A percentile compares a stretch with the other conserved stretches of the same genome.
phyloP scores from a whole-genome alignment of 1,140 invertebrate genomes.

The Eriosoma lanigerum region DNA sequence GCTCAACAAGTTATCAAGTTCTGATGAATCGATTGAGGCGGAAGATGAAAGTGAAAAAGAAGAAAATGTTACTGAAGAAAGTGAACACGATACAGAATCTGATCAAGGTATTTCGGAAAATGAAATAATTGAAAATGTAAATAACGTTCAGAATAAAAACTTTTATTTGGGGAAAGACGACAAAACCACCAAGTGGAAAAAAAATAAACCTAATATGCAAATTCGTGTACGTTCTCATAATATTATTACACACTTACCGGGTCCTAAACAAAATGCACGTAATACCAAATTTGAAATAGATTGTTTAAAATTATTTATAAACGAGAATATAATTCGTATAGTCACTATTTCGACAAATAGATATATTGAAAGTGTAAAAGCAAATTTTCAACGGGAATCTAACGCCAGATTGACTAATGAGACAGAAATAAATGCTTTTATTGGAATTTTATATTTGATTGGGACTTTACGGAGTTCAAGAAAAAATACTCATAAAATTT shows the following conservation, averaged over 20 bases:
- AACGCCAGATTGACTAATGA: slow-evolving; percentile 31
- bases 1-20: slow-evolving; percentile 10
- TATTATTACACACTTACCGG: slow-evolving; percentile 26
- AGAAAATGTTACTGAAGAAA: slow-evolving; percentile 1
- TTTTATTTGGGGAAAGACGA: slow-evolving; percentile 29
- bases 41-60: slow-evolving; percentile 4
- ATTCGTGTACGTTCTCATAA: slow-evolving; percentile 1
- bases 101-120: slow-evolving; percentile 10
- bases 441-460: slow-evolving; percentile 44
- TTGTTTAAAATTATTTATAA: slow-evolving; percentile 26
- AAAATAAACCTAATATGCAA: slow-evolving; percentile 18
- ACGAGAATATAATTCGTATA: slow-evolving; percentile 37
- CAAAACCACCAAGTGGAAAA: neutral
- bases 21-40: neutral
- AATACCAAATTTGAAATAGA: slow-evolving; percentile 5
- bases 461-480: slow-evolving; percentile 54
- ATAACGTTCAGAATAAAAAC: slow-evolving; percentile 14
- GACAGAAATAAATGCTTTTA: slow-evolving; percentile 53
- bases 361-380: slow-evolving; percentile 27
- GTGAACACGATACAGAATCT: slow-evolving; percentile 1
- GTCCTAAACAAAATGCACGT: slow-evolving; percentile 14
- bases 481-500: slow-evolving; percentile 56
- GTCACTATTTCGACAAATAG: slow-evolving; percentile 51
- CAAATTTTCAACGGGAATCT: slow-evolving; percentile 21
- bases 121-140: slow-evolving; percentile 6